These are phyloP conservation scores for Desoria tigrina DNA, from an alignment of 2,888 invertebrate genomes.

Conservation along the genomic window DNA sequence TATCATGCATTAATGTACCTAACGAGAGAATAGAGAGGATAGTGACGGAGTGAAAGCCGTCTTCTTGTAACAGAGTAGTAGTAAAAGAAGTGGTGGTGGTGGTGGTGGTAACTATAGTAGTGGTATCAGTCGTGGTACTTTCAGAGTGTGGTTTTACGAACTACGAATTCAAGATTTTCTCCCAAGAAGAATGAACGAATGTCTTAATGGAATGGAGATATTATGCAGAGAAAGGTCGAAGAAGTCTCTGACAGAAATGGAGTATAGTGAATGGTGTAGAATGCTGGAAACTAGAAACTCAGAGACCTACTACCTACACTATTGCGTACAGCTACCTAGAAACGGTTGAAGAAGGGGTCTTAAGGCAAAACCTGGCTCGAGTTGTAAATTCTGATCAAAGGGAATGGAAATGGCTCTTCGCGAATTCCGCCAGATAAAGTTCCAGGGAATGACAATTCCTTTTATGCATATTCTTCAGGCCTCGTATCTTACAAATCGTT, in stretches of 20 bases:
- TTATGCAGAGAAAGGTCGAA: constrained; percentile 20
- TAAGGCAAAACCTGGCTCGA: not conserved
- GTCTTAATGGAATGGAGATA: constrained; percentile 22
- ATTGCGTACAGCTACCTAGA: too few relatives aligned
- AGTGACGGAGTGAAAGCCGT: constrained; percentile 9
- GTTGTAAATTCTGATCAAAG: constrained; percentile 18
- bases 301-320: too few relatives aligned
- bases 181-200: constrained; percentile 21
- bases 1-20: constrained; percentile 42
- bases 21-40: constrained; percentile 9
- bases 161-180: not conserved
- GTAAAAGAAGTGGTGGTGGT: too few relatives aligned
- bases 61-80: too few relatives aligned
- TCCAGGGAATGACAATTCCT: too few relatives aligned
- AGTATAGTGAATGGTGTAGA: too few relatives aligned
- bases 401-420: constrained; percentile 16
- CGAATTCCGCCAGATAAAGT: constrained; percentile 2
- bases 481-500: too few relatives aligned
- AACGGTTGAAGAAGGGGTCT: too few relatives aligned
- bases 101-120: not conserved
- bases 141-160: not conserved
- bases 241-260: constrained; percentile 1
- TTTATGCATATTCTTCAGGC: too few relatives aligned
- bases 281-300: not conserved
- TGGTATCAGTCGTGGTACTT: not conserved